Evolutionary conservation across 2,888 invertebrate species (phyloP).

Genomic region (Protonemura montana): DNA sequence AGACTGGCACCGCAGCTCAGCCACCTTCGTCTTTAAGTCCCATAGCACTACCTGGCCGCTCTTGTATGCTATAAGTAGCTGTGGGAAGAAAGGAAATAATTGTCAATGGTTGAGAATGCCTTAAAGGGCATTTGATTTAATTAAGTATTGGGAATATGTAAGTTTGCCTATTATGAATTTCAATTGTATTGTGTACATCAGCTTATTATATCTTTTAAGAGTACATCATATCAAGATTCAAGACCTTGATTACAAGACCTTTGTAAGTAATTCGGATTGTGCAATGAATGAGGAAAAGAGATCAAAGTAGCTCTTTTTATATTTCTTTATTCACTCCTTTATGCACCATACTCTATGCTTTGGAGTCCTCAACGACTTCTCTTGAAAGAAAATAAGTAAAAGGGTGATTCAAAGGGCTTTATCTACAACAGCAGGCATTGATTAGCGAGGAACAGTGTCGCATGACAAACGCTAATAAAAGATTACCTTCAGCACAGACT

Average conservation of each 20-base stretch:
- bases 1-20: conserved; percentile 84
- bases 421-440: background rate
- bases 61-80: conserved; percentile 97
- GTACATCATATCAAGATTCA: too few species aligned
- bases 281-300: background rate
- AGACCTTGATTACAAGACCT: background rate
- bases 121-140: too few species aligned
- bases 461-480: background rate
- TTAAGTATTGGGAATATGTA: too few species aligned
- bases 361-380: background rate
- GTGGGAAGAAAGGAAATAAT: conserved; percentile 49
- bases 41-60: conserved; percentile 93
- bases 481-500: background rate
- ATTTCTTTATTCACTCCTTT: background rate
- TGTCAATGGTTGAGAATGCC: background rate
- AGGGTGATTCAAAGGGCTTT: background rate
- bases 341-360: background rate
- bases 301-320: background rate
- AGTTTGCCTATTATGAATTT: too few species aligned
- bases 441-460: background rate
- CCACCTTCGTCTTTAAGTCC: conserved; percentile 88
- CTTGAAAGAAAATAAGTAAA: background rate
- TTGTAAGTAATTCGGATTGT: background rate
- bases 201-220: too few species aligned
- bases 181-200: too few species aligned